phyloP scores from a whole-genome alignment of 35 echinoderm and acorn worm genomes.

The Amphiura filiformis region DNA sequence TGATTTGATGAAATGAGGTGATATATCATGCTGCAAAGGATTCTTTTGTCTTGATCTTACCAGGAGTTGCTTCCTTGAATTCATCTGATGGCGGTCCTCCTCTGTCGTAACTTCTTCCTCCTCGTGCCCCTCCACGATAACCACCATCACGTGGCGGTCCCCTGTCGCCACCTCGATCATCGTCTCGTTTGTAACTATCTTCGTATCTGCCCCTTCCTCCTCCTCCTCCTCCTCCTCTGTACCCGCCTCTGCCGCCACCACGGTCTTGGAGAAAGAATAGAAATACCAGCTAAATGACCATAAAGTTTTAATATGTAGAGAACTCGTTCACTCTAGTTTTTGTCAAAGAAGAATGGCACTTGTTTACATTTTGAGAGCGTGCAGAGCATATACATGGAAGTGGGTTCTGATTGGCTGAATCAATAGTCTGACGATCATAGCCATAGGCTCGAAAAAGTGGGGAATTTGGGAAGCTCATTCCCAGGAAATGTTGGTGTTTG shows the following conservation, averaged over 20 bases:
- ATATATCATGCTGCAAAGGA: background rate
- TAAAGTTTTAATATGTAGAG: no score
- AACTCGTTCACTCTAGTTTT: no score
- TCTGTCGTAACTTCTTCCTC: constrained; percentile 19
- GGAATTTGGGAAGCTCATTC: no score
- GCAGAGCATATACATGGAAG: no score
- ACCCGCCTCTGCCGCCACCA: constrained; percentile 39
- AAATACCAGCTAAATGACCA: background rate
- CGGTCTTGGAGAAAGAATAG: background rate
- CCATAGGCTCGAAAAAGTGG: no score
- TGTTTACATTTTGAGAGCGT: no score
- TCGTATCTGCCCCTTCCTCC: constrained; percentile 30
- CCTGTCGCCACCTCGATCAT: constrained; percentile 21
- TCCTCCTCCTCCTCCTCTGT: constrained; percentile 19
- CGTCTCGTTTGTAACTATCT: constrained; percentile 34
- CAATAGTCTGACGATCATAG: no score
- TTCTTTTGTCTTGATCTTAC: constrained; percentile 12
- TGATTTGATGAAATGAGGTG: no score
- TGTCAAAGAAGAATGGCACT: no score
- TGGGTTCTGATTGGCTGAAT: no score
- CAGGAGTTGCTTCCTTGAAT: constrained; percentile 83
- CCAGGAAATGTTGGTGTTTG: no score
- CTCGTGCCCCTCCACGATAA: constrained; percentile 19
- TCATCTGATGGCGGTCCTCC: constrained; percentile 45
- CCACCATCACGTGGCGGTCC: constrained; percentile 24